These are phyloP conservation scores for Amblyopsis rosae DNA, from an alignment of 2,113 vertebrate species.

Conservation along the genomic window DNA sequence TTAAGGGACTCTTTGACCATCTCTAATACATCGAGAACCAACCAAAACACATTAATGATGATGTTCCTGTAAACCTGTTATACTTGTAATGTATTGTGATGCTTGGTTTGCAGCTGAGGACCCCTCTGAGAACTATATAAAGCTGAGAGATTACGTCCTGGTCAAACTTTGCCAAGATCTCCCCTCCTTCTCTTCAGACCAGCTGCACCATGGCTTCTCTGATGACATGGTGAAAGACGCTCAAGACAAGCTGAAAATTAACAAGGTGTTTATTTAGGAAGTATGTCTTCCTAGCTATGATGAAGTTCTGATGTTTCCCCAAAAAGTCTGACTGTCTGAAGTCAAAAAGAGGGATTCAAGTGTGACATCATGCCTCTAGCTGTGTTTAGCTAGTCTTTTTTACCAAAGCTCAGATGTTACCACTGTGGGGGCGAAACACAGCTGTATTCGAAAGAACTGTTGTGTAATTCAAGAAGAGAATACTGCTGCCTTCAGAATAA, in stretches of 20 bases:
- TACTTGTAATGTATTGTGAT: constrained; percentile 1
- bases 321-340: too few species aligned
- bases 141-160: constrained; percentile 94
- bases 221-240: constrained; percentile 90
- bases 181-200: constrained; percentile 85
- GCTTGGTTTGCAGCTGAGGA: constrained; percentile 83
- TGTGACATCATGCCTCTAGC: too few species aligned
- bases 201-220: constrained; percentile 88
- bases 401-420: too few species aligned
- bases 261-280: constrained; percentile 83
- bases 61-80: neutral
- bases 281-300: neutral
- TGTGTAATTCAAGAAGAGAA: too few species aligned
- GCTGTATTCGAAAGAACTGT: too few species aligned
- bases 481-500: too few species aligned
- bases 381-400: too few species aligned
- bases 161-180: constrained; percentile 91
- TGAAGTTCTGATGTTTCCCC: too few species aligned
- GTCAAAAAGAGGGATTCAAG: too few species aligned
- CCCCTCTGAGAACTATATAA: constrained; percentile 96
- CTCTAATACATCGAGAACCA: constrained; percentile 39
- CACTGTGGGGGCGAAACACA: too few species aligned
- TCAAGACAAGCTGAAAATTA: constrained; percentile 93
- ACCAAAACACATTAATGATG: neutral
- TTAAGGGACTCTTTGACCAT: constrained; percentile 8